Base-by-base conservation (phyloP, 2,797 vertebrate genomes). In the Centroberyx gerrardi region DNA sequence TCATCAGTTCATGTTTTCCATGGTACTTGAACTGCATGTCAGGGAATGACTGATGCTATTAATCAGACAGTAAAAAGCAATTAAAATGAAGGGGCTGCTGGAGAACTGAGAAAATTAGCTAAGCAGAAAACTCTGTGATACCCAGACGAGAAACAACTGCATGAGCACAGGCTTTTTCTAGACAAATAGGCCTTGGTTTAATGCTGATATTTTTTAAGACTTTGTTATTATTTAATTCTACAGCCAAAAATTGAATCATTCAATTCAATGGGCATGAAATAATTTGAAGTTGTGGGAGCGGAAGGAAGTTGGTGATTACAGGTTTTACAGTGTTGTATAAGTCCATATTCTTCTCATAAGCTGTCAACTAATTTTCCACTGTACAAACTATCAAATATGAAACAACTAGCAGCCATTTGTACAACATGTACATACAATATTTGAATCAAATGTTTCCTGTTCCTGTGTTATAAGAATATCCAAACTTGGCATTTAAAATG, bases 21-120 rank as follows among this genome's bases (percentile, higher is more conserved):
- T 62, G 62, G 61, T 70, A 58, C 53, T 76, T 85, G 81, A 88
- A 78, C 79, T 80, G 67, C 42, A 67, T 88, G 70, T 85, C 66
- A 83, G 62, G 7, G 53, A 81, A 76, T 74, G 74, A 83, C 62
- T 78, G 58, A 46, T 65, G 66, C 68, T 68, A 87, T 89, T 78
- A 83, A 79, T 84, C 84, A 83, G 63, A 66, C 29, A 71, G 0
- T 42, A 58, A 52, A 81, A 78, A 78, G 62, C 67, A 62, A 82
- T 81, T 80, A 83, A 67, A 78, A 66, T 66, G 28, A 62, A 40
- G 36, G 66, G 42, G 53, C 61, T 55, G 38, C 10, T 28, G 56
- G 58, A 79, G 78, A 74, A 70, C 4, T 22, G 31, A 62, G 17
- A 58, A 58, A 71, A 70, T 59, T 62, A 44, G 5, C 49, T n/a